Base-by-base conservation (phyloP, 1,140 invertebrate genomes). In the Berghia stephanieae region DNA sequence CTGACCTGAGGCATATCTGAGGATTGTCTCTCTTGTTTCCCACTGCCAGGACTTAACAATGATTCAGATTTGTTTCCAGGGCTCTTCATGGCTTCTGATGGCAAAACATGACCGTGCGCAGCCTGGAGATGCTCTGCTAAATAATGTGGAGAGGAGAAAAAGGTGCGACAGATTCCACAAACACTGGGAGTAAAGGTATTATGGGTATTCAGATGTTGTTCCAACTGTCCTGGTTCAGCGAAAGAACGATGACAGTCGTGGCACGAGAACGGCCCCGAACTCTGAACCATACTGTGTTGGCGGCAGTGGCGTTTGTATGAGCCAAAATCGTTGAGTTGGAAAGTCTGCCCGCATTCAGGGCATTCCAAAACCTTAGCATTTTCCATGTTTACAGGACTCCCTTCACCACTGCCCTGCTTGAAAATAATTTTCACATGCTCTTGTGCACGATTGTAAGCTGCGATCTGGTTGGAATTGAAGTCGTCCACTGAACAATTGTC, bases 301-400 rank as follows among this genome's bases (percentile, higher is more conserved):
- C 85, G 77, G 72, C 86, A 87, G 57, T 87, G 86, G 16, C 85
- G 79, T 74, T 87, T 87, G 78, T 86, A 87, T n/a, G 84, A 84
- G 27, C 86, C 86, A 83, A 87, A 87, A 67, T 87, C 86, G 77
- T 87, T 87, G 36, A 87, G 72, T 77, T 86, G 86, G 77, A 87
- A 87, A 43, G 83, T 83, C 63, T 86, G 83, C 4, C 80, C 80
- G 80, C 86, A 87, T 68, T 86, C 83, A 8, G 82, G 82, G 63
- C 86, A 87, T 69, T 86, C 82, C 31, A 87, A 68, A 74, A 27
- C 85, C 52, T 86, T 87, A 10, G 82, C 81, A 72, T 85, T 80
- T 10, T 77, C 31, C 2, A n/a, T n/a, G n/a, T n/a, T n/a, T n/a
- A 21, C 3, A 49, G 0, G 6, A 42, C 78, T 63, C 77, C 71